phyloP scores from a whole-genome alignment of 2,797 vertebrate species.

The Sebastes paucispinis region DNA sequence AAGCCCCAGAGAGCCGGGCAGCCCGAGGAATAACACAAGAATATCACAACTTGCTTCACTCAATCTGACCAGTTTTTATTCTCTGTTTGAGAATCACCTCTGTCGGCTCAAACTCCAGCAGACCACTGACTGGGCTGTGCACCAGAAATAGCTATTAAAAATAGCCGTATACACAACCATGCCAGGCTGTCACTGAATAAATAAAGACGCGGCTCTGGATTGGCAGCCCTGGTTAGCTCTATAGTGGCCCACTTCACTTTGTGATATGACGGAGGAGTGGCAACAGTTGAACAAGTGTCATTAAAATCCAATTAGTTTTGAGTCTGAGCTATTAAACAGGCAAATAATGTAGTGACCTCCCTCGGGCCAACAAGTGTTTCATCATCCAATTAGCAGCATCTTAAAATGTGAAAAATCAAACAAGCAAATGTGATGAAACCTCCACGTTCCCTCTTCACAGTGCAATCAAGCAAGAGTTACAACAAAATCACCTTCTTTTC shows the following conservation, averaged over 20 bases:
- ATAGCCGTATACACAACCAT: constrained; percentile 39
- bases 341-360: constrained; percentile 1
- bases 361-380: constrained; percentile 5
- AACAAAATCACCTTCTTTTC: constrained; percentile 25
- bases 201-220: constrained; percentile 51
- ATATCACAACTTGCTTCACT: constrained; percentile 57
- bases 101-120: constrained; percentile 36
- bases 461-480: constrained; percentile 21
- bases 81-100: constrained; percentile 53
- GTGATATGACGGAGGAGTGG: not conserved
- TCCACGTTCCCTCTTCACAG: not conserved
- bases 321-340: constrained; percentile 31
- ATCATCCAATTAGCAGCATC: constrained; percentile 35
- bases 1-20: constrained; percentile 56
- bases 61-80: constrained; percentile 51
- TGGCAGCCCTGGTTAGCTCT: constrained; percentile 19
- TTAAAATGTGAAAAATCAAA: constrained; percentile 1
- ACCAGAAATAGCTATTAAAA: constrained; percentile 55
- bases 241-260: constrained; percentile 38
- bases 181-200: constrained; percentile 45
- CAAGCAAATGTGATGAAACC: constrained; percentile 1
- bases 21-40: constrained; percentile 58
- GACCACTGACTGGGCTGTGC: constrained; percentile 51
- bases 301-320: constrained; percentile 33
- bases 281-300: constrained; percentile 7